Conservation (phyloP, 2,888 invertebrate species). For the Conistra vaccinii region DNA sequence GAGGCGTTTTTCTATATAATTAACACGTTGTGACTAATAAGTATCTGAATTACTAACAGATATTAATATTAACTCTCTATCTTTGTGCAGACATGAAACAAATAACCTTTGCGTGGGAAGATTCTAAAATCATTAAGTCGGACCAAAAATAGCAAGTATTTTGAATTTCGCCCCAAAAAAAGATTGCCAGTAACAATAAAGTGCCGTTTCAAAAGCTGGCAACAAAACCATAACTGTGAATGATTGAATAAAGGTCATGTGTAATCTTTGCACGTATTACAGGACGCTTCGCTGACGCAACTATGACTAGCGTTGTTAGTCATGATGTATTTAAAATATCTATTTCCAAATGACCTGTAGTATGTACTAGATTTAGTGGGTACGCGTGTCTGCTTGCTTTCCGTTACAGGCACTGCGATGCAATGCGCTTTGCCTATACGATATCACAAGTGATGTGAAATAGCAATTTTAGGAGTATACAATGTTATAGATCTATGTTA, state of each 20-base stretch:
- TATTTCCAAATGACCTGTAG: constrained; percentile 61
- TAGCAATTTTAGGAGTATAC: constrained; percentile 23
- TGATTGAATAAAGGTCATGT: constrained; percentile 57
- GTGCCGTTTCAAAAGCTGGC: constrained; percentile 38
- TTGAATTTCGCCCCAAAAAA: constrained; percentile 45
- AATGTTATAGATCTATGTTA: constrained; percentile 9
- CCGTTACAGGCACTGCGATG: constrained; percentile 15
- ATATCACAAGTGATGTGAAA: constrained; percentile 6
- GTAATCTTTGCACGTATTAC: constrained; percentile 61
- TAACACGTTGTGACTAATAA: constrained; percentile 2
- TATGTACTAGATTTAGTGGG: constrained; percentile 53
- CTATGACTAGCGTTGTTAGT: constrained; percentile 54
- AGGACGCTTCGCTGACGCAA: constrained; percentile 58
- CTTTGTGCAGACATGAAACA: not conserved
- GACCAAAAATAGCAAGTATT: not conserved
- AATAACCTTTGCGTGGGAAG: not conserved
- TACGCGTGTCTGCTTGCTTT: constrained; percentile 24
- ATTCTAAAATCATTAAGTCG: not conserved
- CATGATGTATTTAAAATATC: constrained; percentile 65
- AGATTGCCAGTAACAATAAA: constrained; percentile 49
- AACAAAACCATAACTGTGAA: constrained; percentile 32
- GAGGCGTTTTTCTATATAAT: constrained; percentile 15
- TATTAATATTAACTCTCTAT: not conserved
- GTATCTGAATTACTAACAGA: not conserved
- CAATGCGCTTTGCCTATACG: not conserved